Conservation (phyloP, 2,113 vertebrate species). For the Nesoenas mayeri region DNA sequence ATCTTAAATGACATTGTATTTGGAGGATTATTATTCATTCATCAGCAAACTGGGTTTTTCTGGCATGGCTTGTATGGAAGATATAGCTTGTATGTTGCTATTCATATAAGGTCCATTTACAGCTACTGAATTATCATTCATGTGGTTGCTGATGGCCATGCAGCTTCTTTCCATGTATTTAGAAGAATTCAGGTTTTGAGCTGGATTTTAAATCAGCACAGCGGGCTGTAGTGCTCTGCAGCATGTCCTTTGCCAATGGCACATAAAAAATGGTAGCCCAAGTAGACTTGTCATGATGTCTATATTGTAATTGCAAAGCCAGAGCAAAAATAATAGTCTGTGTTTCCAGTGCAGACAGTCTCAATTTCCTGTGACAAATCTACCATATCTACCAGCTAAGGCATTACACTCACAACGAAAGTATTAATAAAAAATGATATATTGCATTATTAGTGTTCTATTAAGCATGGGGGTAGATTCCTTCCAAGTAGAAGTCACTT, state of each 20-base stretch:
- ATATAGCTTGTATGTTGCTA: background rate
- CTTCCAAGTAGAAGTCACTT: background rate
- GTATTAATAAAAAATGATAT: constrained; percentile 59
- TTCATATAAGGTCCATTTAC: background rate
- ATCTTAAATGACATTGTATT: background rate
- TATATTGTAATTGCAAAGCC: constrained; percentile 54
- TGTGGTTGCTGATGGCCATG: constrained; percentile 16
- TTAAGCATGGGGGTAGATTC: constrained; percentile 16
- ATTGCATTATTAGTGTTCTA: constrained; percentile 29
- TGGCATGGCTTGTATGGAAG: background rate
- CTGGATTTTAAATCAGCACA: background rate
- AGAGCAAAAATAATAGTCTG: constrained; percentile 59
- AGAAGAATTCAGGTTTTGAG: constrained; percentile 19
- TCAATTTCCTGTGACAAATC: constrained; percentile 67
- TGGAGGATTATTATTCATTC: background rate
- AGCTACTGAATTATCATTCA: constrained; percentile 14
- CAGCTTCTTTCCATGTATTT: background rate
- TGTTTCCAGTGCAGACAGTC: constrained; percentile 41
- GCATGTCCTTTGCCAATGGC: background rate
- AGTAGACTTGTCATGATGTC: constrained; percentile 45
- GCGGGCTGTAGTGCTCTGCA: constrained; percentile 43
- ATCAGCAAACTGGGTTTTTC: background rate
- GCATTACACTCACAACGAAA: constrained; percentile 46
- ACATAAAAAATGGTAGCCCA: constrained; percentile 13
- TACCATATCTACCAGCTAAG: constrained; percentile 54